Percentiles rank a stretch among this genome's conserved stretches.
Conservation (phyloP, 2,113 vertebrate genomes). For the Pseudolaguvia tuberculata region DNA sequence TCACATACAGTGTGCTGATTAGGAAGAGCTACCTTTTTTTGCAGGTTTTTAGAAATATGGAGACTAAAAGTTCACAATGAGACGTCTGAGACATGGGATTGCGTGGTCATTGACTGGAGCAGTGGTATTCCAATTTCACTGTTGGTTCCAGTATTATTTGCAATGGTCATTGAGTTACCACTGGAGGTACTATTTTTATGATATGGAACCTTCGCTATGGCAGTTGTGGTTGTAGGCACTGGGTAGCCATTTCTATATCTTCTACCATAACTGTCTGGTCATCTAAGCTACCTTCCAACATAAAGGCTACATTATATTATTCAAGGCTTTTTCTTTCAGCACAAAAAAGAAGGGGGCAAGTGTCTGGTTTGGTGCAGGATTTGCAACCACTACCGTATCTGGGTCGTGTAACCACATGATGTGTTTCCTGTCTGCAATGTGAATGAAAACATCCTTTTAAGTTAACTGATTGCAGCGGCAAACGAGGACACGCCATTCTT, state of each 20-base stretch:
- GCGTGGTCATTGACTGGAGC: neutral
- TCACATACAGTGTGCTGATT: neutral
- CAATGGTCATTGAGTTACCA: neutral
- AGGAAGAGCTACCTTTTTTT: neutral
- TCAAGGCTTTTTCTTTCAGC: neutral
- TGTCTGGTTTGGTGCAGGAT: constrained; percentile 29
- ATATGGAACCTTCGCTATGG: neutral
- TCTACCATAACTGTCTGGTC: too few species aligned
- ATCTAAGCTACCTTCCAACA: too few species aligned
- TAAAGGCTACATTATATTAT: neutral
- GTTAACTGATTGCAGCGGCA: constrained; percentile 1
- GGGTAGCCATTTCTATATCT: too few species aligned
- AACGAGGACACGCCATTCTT: neutral
- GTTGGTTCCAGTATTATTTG: neutral
- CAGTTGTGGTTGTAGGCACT: neutral
- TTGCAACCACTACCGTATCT: constrained; percentile 31
- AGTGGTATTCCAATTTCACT: neutral
- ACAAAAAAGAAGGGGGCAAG: neutral
- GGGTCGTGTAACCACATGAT: constrained; percentile 11
- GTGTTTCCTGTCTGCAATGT: constrained; percentile 34
- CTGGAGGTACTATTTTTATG: neutral
- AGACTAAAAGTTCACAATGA: too few species aligned
- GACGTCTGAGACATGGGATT: too few species aligned
- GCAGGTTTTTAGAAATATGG: neutral
- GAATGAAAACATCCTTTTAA: constrained; percentile 36